Evolutionary conservation across 2,888 invertebrate genomes (phyloP), one percentile per base, ranked within the genome.

Genomic region (Scaptodrosophila latifasciaeformis): DNA sequence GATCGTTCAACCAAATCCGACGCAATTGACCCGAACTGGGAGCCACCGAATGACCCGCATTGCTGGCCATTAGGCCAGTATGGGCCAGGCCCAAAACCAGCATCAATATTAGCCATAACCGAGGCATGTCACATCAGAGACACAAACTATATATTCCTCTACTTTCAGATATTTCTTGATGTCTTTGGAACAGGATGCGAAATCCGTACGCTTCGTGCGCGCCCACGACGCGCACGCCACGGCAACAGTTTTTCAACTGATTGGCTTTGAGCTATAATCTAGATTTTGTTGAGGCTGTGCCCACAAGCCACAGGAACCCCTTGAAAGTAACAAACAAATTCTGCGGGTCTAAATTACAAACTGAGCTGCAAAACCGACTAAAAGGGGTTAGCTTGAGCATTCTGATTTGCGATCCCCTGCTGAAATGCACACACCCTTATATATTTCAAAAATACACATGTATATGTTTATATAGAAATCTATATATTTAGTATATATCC

Each of bases 1-100:
- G 85, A 65, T 85, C 85, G 77, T 85, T 81, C 79, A 85, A 67
- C 82, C 85, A 84, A 49, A 85, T 75, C 57, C 85, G 84, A 21
- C 85, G 82, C 61, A 85, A 46, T 49, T 84, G 85, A 2, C 78
- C 84, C 4, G 57, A 27, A 4, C 18, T 40, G 15, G 49, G 45
- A 19, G 40, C 42, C 48, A 27, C 18, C 15, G 18, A 12, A 3
- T 10, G 34, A n/a, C 24, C 21, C 5, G 21, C 42, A 4, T 7
- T 10, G 17, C 29, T 29, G 29, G 29, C 17, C 46, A 29, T 3
- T 46, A 21, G 24, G 49, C 43, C 18, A 43, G 29, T 27, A n/a
- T 13, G 19, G n/a, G 48, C 18, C 21, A 46, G 24, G 37, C 53
- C 27, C 19, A 64, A 34, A 57, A 49, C 54, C 31, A 52, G 50